Evolutionary conservation across 2,113 vertebrate genomes (phyloP), one percentile per base, ranked within the genome.

Genomic region (Porphyrio hochstetteri): DNA sequence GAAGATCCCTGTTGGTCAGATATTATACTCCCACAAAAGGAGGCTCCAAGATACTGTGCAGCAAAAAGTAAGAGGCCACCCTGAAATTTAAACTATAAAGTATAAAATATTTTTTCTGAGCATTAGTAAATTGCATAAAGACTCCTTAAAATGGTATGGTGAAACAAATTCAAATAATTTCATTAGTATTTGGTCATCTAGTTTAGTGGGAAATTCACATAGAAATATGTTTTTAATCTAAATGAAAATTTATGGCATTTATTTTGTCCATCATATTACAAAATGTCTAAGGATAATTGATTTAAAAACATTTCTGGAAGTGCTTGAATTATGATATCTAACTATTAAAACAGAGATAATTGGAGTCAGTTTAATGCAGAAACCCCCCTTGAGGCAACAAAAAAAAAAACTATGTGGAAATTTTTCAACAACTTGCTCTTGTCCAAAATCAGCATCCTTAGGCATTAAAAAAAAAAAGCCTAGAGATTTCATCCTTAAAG

Each of bases 321-420:
- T 65, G n/a, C 19, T 93, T 97, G 96, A 95, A 95, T 93, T 93
- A 97, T 69, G 61, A 70, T 44, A 80, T 60, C 63, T 71, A 87
- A 94, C 81, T 83, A 80, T 50, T 93, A 90, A 86, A 92, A 93
- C 44, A 93, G 50, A 86, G 75, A 83, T 90, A 94, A 96, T 63
- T 94, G 71, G 56, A 93, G 7, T 55, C 77, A 50, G 38, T 86
- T 94, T 95, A 86, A 90, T 5, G 14, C 63, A 93, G 63, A 84
- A 91, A 68, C 3, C 13, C 11, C 38, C 82, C 71, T 74, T 65
- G 40, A 79, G 59, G 75, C 21, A 2, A 80, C 9, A 82, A 76
- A 82, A 50, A 76, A 82, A 50, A 83, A 61, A 93, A 74, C 82
- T 69, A 44, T 5, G 31, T 42, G 75, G 71, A 82, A 15, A 82